Evolutionary conservation across 2,888 invertebrate genomes (phyloP), one percentile per base, ranked within the genome.

Genomic region (Lacanobia wlatinum): DNA sequence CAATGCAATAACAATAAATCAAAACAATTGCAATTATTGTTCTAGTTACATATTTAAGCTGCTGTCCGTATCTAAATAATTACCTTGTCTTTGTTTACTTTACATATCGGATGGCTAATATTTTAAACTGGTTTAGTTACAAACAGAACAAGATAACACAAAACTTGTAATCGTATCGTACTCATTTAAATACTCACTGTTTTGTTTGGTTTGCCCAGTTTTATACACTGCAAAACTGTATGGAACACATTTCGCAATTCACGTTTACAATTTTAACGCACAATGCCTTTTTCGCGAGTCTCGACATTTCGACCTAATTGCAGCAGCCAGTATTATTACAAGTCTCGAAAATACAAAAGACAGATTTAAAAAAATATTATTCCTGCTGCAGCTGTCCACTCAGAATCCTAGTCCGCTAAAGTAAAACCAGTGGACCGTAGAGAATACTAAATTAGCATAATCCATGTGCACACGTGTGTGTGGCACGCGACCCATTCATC

Each of bases 401-500:
- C 65, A 66, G 56, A 58, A 43, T 80, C 72, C 78, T 80, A 80
- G 71, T 60, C 46, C 55, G 55, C 69, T 60, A 81, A 76, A 84
- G 73, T 82, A 76, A 76, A 80, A 1, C 67, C 82, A 82, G 74
- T 84, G 85, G 84, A 87, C 85, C 87, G 77, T 87, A 70, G 82
- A 80, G 83, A 84, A 84, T 82, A 87, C 80, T 71, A 83, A 84
- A 92, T 92, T 92, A 89, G 90, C 92, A 92, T 92, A 92, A 92
- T 92, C 90, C 88, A 58, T 83, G 87, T 85, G 84, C 83, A 86
- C 92, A 91, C 91, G 92, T 91, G 92, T 87, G 80, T 66, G 73
- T 76, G 79, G 89, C 92, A 91, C 92, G 91, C 91, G 91, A 83
- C 82, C 83, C 90, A 87, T 89, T 89, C 87, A 88, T 76, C 76